Evolutionary conservation across 2,888 invertebrate genomes (phyloP).

Genomic region (Papilio gigon): DNA sequence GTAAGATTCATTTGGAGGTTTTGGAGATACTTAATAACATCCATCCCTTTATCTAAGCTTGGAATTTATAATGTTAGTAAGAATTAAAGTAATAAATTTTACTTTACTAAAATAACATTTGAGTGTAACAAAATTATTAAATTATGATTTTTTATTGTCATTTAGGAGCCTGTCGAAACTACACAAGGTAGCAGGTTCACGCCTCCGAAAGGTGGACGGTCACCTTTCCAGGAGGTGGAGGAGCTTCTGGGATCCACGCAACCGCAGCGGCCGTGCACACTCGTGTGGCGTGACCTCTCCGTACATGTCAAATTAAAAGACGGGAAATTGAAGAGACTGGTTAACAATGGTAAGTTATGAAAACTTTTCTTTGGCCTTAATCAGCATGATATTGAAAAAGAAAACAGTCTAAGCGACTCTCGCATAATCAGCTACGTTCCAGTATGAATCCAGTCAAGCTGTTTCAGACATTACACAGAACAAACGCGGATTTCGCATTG

Average conservation of each 20-base stretch:
- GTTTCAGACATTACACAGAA: too few species aligned
- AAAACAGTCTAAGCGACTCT: neutral
- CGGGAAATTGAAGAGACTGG: conserved; percentile 85
- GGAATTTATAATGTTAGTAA: too few species aligned
- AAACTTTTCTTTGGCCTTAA: conserved; percentile 1
- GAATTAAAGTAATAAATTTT: too few species aligned
- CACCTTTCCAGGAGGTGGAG: conserved; percentile 68
- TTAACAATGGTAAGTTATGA: conserved; percentile 85
- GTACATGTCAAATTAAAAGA: conserved; percentile 84
- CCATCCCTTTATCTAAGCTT: too few species aligned
- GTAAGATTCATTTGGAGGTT: too few species aligned
- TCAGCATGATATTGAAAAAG: too few species aligned
- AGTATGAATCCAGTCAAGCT: too few species aligned
- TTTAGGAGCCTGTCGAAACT: conserved; percentile 58
- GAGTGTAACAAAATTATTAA: too few species aligned
- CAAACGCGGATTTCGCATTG: too few species aligned
- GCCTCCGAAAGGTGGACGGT: conserved; percentile 53
- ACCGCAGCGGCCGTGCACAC: conserved; percentile 85
- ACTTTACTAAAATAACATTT: too few species aligned
- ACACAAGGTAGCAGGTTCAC: conserved; percentile 50
- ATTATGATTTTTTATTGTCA: neutral
- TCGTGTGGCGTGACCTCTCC: conserved; percentile 90
- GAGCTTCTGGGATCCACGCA: conserved; percentile 79
- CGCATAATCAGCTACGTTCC: too few species aligned
- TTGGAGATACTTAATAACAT: too few species aligned